phyloP scores from a whole-genome alignment of 2,888 invertebrate genomes.

The Amphipoea lucens region DNA sequence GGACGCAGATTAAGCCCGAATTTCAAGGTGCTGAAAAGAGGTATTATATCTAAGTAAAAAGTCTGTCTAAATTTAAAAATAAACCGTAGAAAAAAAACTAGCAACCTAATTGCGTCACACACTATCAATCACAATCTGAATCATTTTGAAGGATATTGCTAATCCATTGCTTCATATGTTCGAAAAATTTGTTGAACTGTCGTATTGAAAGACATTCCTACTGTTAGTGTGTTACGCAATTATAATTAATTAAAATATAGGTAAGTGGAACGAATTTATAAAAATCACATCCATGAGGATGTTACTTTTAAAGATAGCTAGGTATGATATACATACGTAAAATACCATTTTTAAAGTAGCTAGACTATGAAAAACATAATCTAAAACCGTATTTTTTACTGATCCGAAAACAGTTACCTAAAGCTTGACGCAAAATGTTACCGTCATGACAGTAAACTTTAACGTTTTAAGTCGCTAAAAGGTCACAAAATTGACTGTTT shows the following conservation, averaged over 20 bases:
- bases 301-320: not conserved
- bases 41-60: not conserved
- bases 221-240: not conserved
- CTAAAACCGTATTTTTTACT: too few species aligned
- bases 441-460: too few species aligned
- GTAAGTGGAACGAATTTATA: not conserved
- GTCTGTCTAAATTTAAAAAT: too few species aligned
- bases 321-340: too few species aligned
- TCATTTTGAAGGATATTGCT: not conserved
- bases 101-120: not conserved
- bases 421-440: too few species aligned
- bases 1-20: not conserved
- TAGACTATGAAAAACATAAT: too few species aligned
- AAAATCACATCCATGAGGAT: not conserved
- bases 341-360: too few species aligned
- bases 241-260: not conserved
- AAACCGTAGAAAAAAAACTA: too few species aligned
- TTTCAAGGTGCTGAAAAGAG: not conserved
- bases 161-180: not conserved
- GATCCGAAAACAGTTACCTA: too few species aligned
- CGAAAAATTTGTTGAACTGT: not conserved
- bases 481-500: too few species aligned
- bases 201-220: not conserved
- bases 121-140: not conserved
- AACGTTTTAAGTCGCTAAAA: too few species aligned